These are phyloP conservation scores for Serilophus lunatus DNA, from an alignment of 2,113 vertebrate genomes.

Conservation along the genomic window DNA sequence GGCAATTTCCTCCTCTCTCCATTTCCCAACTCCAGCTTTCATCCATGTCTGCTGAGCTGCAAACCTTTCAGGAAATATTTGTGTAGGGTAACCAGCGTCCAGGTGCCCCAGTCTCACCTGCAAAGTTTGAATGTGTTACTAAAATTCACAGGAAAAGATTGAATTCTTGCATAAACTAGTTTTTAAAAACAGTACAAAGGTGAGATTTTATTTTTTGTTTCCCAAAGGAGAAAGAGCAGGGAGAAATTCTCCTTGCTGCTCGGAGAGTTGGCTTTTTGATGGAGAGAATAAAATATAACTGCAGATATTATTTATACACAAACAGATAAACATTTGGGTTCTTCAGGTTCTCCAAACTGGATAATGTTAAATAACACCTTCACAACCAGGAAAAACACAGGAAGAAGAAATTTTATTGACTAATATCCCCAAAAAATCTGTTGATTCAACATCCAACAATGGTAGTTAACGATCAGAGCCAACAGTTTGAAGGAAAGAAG, in stretches of 20 bases:
- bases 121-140: background rate
- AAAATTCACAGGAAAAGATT: background rate
- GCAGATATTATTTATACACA: background rate
- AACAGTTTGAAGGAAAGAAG: background rate
- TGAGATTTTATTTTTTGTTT: background rate
- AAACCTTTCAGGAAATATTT: background rate
- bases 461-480: background rate
- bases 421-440: background rate
- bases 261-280: background rate
- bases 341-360: background rate
- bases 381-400: background rate
- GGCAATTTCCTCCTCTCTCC: background rate
- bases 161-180: background rate
- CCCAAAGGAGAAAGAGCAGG: background rate
- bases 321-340: background rate
- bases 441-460: background rate
- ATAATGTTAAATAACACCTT: background rate
- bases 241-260: background rate
- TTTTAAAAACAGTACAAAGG: background rate
- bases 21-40: background rate
- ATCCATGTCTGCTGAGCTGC: background rate
- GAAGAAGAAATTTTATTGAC: background rate
- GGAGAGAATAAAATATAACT: background rate
- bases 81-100: background rate
- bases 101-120: background rate